Conservation (phyloP, 2,797 vertebrate species). For the Podarcis siculus region DNA sequence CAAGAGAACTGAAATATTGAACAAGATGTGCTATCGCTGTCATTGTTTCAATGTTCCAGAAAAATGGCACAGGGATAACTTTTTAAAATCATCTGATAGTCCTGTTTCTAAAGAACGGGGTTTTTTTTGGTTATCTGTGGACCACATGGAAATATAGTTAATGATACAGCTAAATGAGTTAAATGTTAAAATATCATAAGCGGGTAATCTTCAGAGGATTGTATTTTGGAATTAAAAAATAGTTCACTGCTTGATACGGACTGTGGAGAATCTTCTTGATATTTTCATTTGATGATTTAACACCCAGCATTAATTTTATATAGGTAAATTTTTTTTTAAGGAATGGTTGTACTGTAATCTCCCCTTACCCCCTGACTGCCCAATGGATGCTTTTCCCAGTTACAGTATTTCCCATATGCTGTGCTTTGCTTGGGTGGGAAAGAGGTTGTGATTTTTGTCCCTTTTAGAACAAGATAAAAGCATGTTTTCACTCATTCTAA, state of each 20-base stretch:
- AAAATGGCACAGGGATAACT: not conserved
- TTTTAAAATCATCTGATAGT: not conserved
- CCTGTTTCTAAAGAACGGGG: not conserved
- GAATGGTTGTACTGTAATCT: not conserved
- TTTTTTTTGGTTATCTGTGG: not conserved
- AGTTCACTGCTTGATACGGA: not conserved
- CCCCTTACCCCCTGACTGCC: not conserved
- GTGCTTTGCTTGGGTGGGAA: not conserved
- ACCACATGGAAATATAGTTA: not conserved
- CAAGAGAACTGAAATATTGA: not conserved
- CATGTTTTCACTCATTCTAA: slow-evolving; percentile 12
- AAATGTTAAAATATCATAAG: not conserved
- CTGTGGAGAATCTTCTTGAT: not conserved
- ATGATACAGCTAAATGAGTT: not conserved
- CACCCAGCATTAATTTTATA: not conserved
- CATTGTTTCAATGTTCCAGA: not conserved
- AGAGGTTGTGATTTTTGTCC: not conserved
- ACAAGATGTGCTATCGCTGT: not conserved
- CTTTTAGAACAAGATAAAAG: not conserved
- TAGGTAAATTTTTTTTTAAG: too few relatives aligned
- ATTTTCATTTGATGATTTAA: slow-evolving; percentile 14
- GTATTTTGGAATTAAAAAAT: not conserved
- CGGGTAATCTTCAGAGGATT: not conserved
- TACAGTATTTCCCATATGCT: not conserved
- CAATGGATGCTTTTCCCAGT: not conserved